Percentiles rank a stretch among this genome's conserved stretches.
Conservation (phyloP, 2,113 vertebrate species). For the Tursiops truncatus region DNA sequence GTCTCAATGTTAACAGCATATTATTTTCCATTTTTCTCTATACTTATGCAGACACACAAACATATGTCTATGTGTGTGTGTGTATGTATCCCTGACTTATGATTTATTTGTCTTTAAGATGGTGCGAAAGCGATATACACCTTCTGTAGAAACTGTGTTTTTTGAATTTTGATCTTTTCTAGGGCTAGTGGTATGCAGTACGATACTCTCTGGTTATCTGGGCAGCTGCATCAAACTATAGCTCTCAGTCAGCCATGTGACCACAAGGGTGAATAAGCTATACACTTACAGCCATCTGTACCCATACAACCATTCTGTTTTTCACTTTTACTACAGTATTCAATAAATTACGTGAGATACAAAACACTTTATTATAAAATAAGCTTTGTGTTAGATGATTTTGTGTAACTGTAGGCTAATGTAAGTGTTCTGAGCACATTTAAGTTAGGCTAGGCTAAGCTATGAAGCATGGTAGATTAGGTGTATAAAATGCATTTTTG, state of each 20-base stretch:
- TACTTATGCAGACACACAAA: background rate
- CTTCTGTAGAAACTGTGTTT: background rate
- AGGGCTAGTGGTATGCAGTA: background rate
- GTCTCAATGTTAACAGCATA: background rate
- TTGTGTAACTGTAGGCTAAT: background rate
- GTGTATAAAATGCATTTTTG: background rate
- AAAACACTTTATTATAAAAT: background rate
- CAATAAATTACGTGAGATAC: background rate
- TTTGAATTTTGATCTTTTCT: background rate
- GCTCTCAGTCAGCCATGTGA: background rate
- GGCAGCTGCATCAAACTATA: background rate
- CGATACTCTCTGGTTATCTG: background rate
- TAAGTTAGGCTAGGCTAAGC: background rate
- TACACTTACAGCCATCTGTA: background rate
- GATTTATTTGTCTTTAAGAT: background rate
- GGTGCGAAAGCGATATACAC: background rate
- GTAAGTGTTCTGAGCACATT: background rate
- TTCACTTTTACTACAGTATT: background rate
- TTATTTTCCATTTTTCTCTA: background rate
- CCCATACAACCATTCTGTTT: background rate
- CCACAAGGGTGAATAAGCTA: background rate
- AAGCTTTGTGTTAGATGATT: background rate
- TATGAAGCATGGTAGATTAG: background rate
- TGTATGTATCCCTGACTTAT: background rate
- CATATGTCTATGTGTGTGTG: background rate